phyloP scores from a whole-genome alignment of 2,113 vertebrate species.

The Indri indri region DNA sequence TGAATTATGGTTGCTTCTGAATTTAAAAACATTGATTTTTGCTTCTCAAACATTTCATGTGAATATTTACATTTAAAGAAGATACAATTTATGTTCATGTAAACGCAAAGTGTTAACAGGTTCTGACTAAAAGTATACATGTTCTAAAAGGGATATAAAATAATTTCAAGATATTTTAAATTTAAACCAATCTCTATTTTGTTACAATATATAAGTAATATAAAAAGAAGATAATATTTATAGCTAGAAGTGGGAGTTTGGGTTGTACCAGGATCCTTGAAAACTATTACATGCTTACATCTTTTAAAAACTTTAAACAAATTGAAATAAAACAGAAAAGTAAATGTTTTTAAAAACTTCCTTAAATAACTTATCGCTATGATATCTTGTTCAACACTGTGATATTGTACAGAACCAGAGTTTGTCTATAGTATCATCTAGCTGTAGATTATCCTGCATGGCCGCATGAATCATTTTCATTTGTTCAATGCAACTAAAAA shows the following conservation, averaged over 20 bases:
- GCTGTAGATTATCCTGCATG: conserved; percentile 60
- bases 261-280: conserved; percentile 78
- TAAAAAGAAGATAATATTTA: conserved; percentile 74
- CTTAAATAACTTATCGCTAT: conserved; percentile 85
- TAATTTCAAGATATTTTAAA: conserved; percentile 50
- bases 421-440: conserved; percentile 71
- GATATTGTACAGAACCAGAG: conserved; percentile 84
- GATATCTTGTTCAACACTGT: conserved; percentile 85
- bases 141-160: conserved; percentile 57
- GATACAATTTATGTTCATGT: conserved; percentile 47
- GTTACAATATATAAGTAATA: conserved; percentile 64
- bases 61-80: conserved; percentile 58
- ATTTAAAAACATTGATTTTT: conserved; percentile 78
- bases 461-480: conserved; percentile 76
- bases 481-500: conserved; percentile 72
- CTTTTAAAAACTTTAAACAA: conserved; percentile 87
- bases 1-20: conserved; percentile 79
- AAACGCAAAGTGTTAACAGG: conserved; percentile 39
- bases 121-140: conserved; percentile 49
- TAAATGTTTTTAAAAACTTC: conserved; percentile 90
- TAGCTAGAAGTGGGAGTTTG: conserved; percentile 78
- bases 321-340: conserved; percentile 90
- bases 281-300: conserved; percentile 85
- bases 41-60: conserved; percentile 64
- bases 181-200: conserved; percentile 68